Evolutionary conservation across 2,113 vertebrate genomes (phyloP), one percentile per base, ranked within the genome.

Genomic region (Brevimyrus niger): DNA sequence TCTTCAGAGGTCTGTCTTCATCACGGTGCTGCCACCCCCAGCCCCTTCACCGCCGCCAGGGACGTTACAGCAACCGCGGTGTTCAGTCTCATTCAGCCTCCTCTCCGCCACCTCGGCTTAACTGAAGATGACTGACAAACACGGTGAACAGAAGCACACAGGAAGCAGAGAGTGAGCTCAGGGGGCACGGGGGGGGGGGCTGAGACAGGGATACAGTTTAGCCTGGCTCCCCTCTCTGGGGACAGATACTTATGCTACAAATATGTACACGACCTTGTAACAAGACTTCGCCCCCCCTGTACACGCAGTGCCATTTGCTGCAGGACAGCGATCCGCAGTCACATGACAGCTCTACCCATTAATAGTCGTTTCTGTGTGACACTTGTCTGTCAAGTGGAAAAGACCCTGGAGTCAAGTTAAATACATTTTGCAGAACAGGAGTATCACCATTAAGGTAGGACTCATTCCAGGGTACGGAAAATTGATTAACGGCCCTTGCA

Each of bases 1-100:
- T 92, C 92, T 91, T 92, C 88, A 91, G 73, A 87, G 84, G 90
- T 80, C 88, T 89, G 82, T 48, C 23, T 47, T 55, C 15, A 17
- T 35, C 61, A 27, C 21, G 4, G 19, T 13, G 19, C 53, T 9
- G 58, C 86, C 90, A 91, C 89, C 88, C 65, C 88, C 91, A 90
- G 88, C 88, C 91, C 93, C 90, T 88, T 55, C 92, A 94, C 91
- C 86, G 93, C 94, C 93, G 93, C 94, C 94, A 94, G 95, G 94
- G 93, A 94, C 94, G 94, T 95, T 96, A 93, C 95, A 95, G 94
- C 61, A 89, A 92, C 94, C 93, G 92, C 91, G 92, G 92, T 93
- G 94, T 94, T 96, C 95, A 95, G 92, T 21, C 92, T 95, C 94
- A 95, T 95, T 93, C 94, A 95, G 95, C 92, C 94, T 94, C 94